Conservation (phyloP, 2,888 invertebrate genomes). For the Chironomus tentans region DNA sequence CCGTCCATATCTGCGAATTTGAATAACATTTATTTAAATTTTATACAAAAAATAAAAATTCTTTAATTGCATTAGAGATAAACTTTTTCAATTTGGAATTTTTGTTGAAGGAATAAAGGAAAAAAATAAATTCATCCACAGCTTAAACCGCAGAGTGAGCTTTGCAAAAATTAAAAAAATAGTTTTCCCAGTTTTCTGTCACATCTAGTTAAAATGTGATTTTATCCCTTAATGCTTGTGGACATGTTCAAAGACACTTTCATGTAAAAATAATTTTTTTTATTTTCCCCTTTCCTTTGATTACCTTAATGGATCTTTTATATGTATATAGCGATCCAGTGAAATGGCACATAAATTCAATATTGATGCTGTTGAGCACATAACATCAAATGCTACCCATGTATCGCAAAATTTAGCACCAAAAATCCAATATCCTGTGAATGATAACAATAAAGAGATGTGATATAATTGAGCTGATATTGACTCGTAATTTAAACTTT, state of each 20-base stretch:
- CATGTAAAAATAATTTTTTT: background rate
- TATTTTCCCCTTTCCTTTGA: background rate
- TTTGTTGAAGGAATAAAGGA: too few species aligned
- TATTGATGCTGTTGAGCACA: constrained; percentile 98
- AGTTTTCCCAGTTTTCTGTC: too few species aligned
- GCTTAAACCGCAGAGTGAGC: too few species aligned
- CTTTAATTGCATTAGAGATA: background rate
- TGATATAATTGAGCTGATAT: background rate
- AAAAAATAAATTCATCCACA: too few species aligned
- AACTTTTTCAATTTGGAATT: background rate
- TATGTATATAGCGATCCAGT: constrained; percentile 89
- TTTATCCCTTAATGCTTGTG: too few species aligned
- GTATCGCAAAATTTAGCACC: constrained; percentile 94
- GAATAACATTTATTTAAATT: background rate
- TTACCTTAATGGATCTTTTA: constrained; percentile 81
- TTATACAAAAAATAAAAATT: too few species aligned
- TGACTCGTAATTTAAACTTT: background rate
- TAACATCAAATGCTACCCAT: constrained; percentile 98
- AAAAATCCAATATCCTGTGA: constrained; percentile 79
- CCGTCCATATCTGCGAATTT: constrained; percentile 63
- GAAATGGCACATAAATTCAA: constrained; percentile 97
- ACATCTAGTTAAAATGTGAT: too few species aligned
- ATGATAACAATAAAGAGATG: background rate
- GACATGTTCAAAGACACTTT: background rate
- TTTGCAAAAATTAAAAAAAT: too few species aligned